Percentiles rank a stretch among this genome's conserved stretches.
These are phyloP conservation scores for Notolabrus celidotus DNA, from an alignment of 2,797 vertebrate species.

Conservation along the genomic window DNA sequence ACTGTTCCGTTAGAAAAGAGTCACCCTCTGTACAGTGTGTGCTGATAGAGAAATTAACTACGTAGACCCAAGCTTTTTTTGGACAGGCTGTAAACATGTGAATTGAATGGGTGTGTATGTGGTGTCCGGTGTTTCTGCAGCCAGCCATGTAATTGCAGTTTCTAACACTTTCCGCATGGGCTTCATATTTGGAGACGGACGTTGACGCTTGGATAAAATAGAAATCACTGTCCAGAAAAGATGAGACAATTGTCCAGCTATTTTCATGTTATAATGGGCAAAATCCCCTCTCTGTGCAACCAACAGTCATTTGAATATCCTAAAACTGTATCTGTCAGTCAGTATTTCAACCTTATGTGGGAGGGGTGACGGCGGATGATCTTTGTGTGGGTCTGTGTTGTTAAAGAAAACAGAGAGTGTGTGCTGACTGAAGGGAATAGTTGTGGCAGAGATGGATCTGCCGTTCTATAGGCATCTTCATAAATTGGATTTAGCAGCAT, in stretches of 20 bases:
- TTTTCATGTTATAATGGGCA: background rate
- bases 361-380: conserved; percentile 30
- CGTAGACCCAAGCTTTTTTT: too few relatives aligned
- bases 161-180: too few relatives aligned
- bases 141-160: too few relatives aligned
- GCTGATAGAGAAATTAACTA: too few relatives aligned
- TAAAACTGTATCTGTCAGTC: conserved; percentile 28
- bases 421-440: conserved; percentile 61
- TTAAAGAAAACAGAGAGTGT: conserved; percentile 37
- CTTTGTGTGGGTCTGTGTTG: conserved; percentile 8
- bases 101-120: too few relatives aligned
- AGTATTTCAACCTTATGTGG: conserved; percentile 15
- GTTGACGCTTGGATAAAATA: too few relatives aligned
- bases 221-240: too few relatives aligned
- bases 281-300: background rate
- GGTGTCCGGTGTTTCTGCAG: too few relatives aligned
- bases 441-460: conserved; percentile 70
- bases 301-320: conserved; percentile 3
- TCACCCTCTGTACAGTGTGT: too few relatives aligned
- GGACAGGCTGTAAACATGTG: too few relatives aligned
- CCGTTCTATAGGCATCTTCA: conserved; percentile 64
- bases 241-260: background rate
- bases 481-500: conserved; percentile 70
- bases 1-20: too few relatives aligned
- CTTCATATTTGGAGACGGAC: too few relatives aligned